Evolutionary conservation across 2,113 vertebrate species (phyloP).

Genomic region (Mesoclemmys tuberculata): DNA sequence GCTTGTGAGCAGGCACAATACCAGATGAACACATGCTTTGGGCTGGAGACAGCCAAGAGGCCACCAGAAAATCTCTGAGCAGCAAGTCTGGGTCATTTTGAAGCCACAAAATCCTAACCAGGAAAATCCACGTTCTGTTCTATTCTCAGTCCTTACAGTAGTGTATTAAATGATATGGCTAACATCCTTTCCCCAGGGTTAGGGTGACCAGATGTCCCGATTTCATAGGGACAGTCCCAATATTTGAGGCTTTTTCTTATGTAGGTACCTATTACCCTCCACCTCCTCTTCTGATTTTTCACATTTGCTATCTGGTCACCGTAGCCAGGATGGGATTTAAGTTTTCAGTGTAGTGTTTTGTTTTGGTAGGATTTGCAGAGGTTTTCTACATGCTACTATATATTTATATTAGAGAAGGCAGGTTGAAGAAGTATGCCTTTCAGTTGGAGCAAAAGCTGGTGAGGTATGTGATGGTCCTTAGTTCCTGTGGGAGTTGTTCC

Average conservation of each 20-base stretch:
- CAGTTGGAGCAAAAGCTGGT: not conserved
- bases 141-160: conserved; percentile 33
- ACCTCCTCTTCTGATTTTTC: too few species aligned
- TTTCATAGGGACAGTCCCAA: too few species aligned
- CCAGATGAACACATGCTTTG: conserved; percentile 49
- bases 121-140: conserved; percentile 31
- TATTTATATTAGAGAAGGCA: not conserved
- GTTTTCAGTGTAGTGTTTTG: not conserved
- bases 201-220: not conserved
- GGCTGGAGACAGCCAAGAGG: conserved; percentile 53
- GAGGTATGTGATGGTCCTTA: not conserved
- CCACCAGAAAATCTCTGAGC: conserved; percentile 31
- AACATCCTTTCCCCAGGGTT: not conserved
- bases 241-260: too few species aligned
- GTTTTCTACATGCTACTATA: not conserved
- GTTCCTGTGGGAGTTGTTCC: not conserved
- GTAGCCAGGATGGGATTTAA: not conserved
- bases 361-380: not conserved
- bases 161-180: conserved; percentile 26
- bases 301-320: too few species aligned
- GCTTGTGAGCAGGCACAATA: conserved; percentile 46
- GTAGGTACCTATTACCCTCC: too few species aligned
- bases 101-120: not conserved
- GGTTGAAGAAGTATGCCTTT: not conserved
- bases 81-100: conserved; percentile 15